Evolutionary conservation across 2,797 vertebrate genomes (phyloP).

Genomic region (Phaenicophaeus curvirostris): DNA sequence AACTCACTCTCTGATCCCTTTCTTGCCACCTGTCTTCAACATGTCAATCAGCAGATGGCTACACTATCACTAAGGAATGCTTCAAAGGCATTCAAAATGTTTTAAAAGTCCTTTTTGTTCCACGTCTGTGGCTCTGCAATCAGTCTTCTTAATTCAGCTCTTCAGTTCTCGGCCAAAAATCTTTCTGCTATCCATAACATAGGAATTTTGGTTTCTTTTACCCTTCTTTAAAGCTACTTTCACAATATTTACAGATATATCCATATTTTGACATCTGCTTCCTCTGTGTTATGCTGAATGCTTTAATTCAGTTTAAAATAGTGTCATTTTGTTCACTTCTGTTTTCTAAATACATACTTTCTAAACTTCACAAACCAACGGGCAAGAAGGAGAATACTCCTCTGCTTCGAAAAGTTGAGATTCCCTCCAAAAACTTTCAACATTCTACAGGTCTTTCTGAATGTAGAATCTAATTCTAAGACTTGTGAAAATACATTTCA

Average conservation of each 20-base stretch:
- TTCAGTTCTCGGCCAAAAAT: not conserved
- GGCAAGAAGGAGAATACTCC: not conserved
- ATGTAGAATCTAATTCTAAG: not conserved
- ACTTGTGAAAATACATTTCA: not conserved
- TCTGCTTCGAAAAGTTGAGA: not conserved
- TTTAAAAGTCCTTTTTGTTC: conserved; percentile 66
- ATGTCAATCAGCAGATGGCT: conserved; percentile 68
- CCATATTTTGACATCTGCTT: not conserved
- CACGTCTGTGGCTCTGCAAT: conserved; percentile 31
- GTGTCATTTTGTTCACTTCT: not conserved
- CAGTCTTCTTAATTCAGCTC: conserved; percentile 49
- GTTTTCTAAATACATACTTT: not conserved
- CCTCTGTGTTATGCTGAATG: not conserved
- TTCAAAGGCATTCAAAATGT: conserved; percentile 68
- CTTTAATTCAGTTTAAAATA: not conserved
- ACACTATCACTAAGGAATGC: conserved; percentile 57
- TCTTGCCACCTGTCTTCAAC: conserved; percentile 66
- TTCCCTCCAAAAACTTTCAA: not conserved
- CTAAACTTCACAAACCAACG: not conserved
- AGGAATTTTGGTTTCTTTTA: not conserved
- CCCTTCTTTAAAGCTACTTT: not conserved
- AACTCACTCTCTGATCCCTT: conserved; percentile 52
- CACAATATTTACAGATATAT: not conserved
- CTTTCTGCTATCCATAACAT: not conserved
- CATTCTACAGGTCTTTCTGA: not conserved